A percentile compares a stretch with the other conserved stretches of the same genome.
Conservation (phyloP, 2,888 invertebrate species). For the Melieria omissa region DNA sequence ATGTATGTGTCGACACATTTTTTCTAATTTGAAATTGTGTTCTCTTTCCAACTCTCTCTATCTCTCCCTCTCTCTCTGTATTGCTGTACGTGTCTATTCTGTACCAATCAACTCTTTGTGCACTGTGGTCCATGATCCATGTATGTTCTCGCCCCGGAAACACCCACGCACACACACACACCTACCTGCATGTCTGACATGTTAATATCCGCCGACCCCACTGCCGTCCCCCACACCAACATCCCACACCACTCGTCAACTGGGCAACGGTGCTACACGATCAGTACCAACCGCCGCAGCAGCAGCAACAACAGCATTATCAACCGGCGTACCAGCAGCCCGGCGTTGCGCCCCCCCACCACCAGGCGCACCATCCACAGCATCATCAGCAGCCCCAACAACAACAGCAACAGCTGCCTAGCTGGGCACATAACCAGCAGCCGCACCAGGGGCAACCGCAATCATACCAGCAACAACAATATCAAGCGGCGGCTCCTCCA, state of each 20-base stretch:
- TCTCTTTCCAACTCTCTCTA: slow-evolving; percentile 43
- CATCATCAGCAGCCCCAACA: slow-evolving; percentile 50
- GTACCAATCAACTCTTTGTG: slow-evolving; percentile 6
- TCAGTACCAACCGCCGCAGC: slow-evolving; percentile 47
- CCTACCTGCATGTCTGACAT: not conserved
- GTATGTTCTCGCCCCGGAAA: slow-evolving; percentile 1
- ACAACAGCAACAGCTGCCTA: slow-evolving; percentile 46
- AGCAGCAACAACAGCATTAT: slow-evolving; percentile 47
- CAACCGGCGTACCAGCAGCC: slow-evolving; percentile 43
- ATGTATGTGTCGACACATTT: not conserved
- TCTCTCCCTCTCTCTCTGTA: slow-evolving; percentile 37
- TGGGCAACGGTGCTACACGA: slow-evolving; percentile 8
- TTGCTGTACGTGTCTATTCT: slow-evolving; percentile 7
- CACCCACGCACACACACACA: not conserved
- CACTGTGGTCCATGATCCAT: slow-evolving; percentile 2
- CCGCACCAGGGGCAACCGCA: slow-evolving; percentile 40
- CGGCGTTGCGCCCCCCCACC: not conserved
- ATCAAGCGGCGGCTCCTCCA: slow-evolving; percentile 43
- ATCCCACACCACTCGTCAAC: slow-evolving; percentile 24
- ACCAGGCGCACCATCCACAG: slow-evolving; percentile 26
- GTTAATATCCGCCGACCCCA: not conserved
- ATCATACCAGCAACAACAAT: slow-evolving; percentile 46
- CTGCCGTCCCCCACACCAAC: not conserved
- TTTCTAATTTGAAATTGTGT: slow-evolving; percentile 44
- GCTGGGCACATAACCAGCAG: slow-evolving; percentile 40